Evolutionary conservation across 2,888 invertebrate genomes (phyloP).

Genomic region (Trachelus stipa): DNA sequence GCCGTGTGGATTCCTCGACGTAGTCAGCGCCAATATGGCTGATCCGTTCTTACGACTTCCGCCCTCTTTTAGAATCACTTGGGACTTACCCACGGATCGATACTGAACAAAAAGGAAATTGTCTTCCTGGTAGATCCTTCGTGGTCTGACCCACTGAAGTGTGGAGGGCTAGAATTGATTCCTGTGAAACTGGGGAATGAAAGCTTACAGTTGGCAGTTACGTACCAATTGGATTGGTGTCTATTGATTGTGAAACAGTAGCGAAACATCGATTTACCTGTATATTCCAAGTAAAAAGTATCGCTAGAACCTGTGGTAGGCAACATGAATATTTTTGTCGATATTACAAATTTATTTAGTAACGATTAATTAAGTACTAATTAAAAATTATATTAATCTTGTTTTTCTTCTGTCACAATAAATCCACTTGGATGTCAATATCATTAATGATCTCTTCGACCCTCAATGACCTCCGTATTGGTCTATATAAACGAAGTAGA

Average conservation of each 20-base stretch:
- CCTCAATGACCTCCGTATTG: constrained; percentile 20
- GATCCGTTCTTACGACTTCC: constrained; percentile 4
- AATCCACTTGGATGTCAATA: neutral
- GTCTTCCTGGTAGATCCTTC: neutral
- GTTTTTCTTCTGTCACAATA: too few relatives aligned
- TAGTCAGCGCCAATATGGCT: neutral
- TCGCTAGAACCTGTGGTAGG: neutral
- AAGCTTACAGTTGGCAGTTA: neutral
- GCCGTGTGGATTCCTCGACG: neutral
- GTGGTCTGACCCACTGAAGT: neutral
- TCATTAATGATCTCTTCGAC: constrained; percentile 18
- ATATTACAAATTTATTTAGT: too few relatives aligned
- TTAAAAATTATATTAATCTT: too few relatives aligned
- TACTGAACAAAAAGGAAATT: neutral
- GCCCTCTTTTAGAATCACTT: neutral
- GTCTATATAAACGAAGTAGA: constrained; percentile 11
- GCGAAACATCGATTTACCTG: neutral
- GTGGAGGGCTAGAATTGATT: neutral
- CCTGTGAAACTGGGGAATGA: neutral
- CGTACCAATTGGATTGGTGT: neutral
- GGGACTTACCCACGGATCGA: neutral
- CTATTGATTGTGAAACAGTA: neutral
- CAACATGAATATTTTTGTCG: neutral
- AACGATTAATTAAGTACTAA: too few relatives aligned
- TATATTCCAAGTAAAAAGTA: neutral